Evolutionary conservation across 2,113 vertebrate genomes (phyloP).

Genomic region (Hemiscyllium ocellatum): DNA sequence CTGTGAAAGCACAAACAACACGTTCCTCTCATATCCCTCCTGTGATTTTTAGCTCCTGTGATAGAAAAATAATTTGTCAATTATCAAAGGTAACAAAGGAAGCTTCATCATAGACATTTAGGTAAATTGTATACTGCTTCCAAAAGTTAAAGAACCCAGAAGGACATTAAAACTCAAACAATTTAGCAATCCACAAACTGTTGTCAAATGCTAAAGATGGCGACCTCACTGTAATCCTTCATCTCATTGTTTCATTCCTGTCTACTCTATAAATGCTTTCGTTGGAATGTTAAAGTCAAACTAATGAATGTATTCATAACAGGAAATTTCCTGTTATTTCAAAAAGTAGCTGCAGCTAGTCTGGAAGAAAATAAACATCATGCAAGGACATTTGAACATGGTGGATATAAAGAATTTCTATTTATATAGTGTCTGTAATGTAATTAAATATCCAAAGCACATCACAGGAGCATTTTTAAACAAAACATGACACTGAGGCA

Average conservation of each 20-base stretch:
- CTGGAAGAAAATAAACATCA: neutral
- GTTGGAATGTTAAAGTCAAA: neutral
- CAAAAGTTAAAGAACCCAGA: neutral
- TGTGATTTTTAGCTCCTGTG: neutral
- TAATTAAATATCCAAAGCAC: neutral
- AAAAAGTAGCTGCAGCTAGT: neutral
- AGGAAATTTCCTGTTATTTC: neutral
- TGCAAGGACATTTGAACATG: neutral
- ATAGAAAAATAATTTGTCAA: neutral
- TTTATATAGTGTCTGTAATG: neutral
- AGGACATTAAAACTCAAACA: neutral
- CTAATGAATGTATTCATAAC: neutral
- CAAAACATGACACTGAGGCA: neutral
- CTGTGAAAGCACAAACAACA: too few species aligned
- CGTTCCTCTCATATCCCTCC: neutral
- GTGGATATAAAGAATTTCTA: neutral
- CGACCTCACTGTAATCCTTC: neutral
- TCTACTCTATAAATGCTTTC: neutral
- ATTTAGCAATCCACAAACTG: neutral
- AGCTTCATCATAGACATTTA: neutral
- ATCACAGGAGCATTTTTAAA: neutral
- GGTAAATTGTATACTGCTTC: neutral
- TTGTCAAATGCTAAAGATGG: neutral
- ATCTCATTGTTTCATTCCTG: neutral
- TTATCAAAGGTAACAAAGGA: neutral